Base-by-base conservation (phyloP, 2,797 vertebrate species). In the Crypturellus tataupa region DNA sequence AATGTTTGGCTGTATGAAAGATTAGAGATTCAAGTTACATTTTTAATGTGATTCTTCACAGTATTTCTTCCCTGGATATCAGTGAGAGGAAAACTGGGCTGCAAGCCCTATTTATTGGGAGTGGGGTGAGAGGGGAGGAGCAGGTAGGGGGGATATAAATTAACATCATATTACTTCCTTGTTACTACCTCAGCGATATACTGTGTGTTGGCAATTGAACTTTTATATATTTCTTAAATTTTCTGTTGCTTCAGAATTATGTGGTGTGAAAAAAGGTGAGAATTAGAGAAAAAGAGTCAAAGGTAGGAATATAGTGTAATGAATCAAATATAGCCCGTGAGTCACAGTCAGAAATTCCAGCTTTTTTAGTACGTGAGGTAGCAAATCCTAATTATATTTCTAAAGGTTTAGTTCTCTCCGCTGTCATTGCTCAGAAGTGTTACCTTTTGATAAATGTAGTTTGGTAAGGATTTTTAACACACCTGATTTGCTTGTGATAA, bases 41-140 rank as follows among this genome's bases (percentile, higher is more conserved):
- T 90, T 65, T 90, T 80, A 77, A 42, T 73, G 85, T 85, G 40
- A 9, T 82, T 53, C 56, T 83, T 90, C 70, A 39, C 55, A 69
- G 23, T 51, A 42, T 78, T 92, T 87, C 89, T 79, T 91, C 29
- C 64, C 47, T 91, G 71, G 53, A 88, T 88, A 80, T 81, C 44
- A 77, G 25, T 59, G 39, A 89, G 63, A 81, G 25, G 49, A 47
- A 23, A 46, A 47, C 20, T 33, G 31, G 10, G 46, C n/a, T 46
- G 46, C 33, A 82, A 46, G n/a, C 72, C 89, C 9, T 1, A 6
- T 77, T 90, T 82, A 70, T 80, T 87, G 3, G 1, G 6, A 35
- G 51, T 47, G 5, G 59, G 55, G 24, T 13, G 2, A 47, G 47
- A 47, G 47, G 47, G 23, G 47, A 25, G 47, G 24, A 49, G 24